These are phyloP conservation scores for Polia nebulosa DNA, from an alignment of 2,888 invertebrate genomes.

Conservation along the genomic window DNA sequence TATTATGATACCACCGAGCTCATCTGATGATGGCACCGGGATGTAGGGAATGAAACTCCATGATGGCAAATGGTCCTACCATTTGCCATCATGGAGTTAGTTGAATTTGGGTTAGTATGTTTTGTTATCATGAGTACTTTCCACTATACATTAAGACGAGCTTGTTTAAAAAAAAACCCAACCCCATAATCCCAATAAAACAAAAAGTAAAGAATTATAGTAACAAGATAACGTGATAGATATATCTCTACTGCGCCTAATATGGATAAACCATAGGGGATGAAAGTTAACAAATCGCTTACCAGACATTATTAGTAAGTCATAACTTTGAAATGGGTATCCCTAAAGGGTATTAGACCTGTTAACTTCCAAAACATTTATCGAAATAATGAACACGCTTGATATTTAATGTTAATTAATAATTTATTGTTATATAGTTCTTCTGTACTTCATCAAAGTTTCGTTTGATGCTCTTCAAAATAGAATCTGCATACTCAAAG, in stretches of 20 bases:
- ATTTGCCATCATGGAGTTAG: too few species aligned
- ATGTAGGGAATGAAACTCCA: too few species aligned
- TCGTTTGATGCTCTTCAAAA: not conserved
- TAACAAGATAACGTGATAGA: not conserved
- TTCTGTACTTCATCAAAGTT: not conserved
- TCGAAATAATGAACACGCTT: constrained; percentile 2
- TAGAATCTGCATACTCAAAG: not conserved
- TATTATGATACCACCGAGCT: too few species aligned
- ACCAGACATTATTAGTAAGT: constrained; percentile 16
- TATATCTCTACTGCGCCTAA: not conserved
- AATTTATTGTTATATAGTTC: constrained; percentile 10
- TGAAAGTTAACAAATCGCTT: constrained; percentile 46
- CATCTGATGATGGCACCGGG: too few species aligned
- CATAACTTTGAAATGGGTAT: constrained; percentile 34
- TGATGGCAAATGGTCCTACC: too few species aligned
- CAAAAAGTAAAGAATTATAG: not conserved
- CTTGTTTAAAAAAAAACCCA: too few species aligned
- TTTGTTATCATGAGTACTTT: too few species aligned
- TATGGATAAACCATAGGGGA: constrained; percentile 34
- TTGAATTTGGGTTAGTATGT: too few species aligned
- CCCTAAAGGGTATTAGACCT: constrained; percentile 11
- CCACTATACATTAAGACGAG: too few species aligned
- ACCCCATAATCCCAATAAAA: not conserved
- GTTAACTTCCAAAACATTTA: constrained; percentile 25
- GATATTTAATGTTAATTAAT: not conserved